Evolutionary conservation across 92 coral and sea anemone species (phyloP), one percentile per base, ranked within the genome.

Genomic region (Bergia puertoricense): DNA sequence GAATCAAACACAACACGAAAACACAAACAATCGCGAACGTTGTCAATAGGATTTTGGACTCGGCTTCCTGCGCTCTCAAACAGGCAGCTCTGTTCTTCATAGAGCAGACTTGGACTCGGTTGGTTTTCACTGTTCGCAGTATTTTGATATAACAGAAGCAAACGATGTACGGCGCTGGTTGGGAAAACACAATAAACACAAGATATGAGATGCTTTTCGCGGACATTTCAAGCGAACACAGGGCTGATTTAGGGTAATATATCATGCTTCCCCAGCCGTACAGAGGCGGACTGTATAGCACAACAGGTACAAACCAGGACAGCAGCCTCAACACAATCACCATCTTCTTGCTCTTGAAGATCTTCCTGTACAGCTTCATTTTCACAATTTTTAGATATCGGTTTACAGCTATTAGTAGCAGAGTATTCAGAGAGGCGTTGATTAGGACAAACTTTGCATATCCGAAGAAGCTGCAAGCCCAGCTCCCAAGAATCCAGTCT

Each of bases 11-110:
- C 14, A 90, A 74, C 6, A 91, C 79, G 23, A 91, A 92, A 62
- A 90, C 93, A 30, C 98, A 93, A 2, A 91, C 93, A 6, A 94
- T 92, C 4, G 96, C 93, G 20, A 94, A 90, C 8, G 98, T 90
- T 1, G 94, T 89, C 45, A 89, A 72, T 44, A 94, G 62, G 75
- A 92, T 89, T 67, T 81, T 91, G 66, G 69, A 84, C 16, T 84
- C 87, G 43, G 87, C 87, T n/a, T 84, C 87, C 42, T 84, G 87
- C 8, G 87, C 87, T 13, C 87, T 75, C 30, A 81, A 77, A 65
- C 94, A 92, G 20, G 94, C 94, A 13, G 79, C 86, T 45, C 92
- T 91, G 46, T 92, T 92, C 51, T 62, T 39, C 9, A 89, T 59
- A 3, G 92, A 85, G 88, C 94, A 92, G 37, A 92, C 81, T 90